These are phyloP conservation scores for Diplogasteroides magnus DNA, from an alignment of 1,140 invertebrate species.

Conservation along the genomic window DNA sequence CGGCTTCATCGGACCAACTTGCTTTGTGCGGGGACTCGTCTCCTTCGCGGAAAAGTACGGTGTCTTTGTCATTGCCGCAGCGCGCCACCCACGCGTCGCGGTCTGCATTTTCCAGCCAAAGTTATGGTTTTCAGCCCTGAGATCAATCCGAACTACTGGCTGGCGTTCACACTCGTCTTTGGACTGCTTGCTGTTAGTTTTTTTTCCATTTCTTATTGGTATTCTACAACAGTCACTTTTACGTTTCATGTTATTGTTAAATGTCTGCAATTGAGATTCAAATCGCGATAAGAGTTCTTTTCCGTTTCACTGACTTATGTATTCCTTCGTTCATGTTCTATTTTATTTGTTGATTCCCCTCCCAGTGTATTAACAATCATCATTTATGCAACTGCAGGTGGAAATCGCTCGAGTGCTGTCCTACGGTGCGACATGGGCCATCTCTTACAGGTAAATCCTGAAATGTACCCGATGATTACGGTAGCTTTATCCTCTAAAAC, in stretches of 20 bases:
- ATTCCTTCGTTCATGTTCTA: not conserved
- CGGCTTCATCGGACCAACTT: conserved; percentile 64
- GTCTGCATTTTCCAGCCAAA: too few relatives aligned
- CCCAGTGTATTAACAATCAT: not conserved
- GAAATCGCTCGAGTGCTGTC: conserved; percentile 63
- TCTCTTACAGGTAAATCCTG: conserved; percentile 56
- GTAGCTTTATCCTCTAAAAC: too few relatives aligned
- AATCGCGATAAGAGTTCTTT: too few relatives aligned
- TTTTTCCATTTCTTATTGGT: not conserved
- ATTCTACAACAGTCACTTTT: too few relatives aligned
- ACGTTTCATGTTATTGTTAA: too few relatives aligned
- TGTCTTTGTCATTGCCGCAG: not conserved
- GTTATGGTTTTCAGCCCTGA: conserved; percentile 23
- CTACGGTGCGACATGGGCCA: conserved; percentile 64
- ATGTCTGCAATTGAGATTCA: too few relatives aligned
- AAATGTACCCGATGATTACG: too few relatives aligned
- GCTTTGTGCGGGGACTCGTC: conserved; percentile 49
- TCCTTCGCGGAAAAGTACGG: conserved; percentile 16
- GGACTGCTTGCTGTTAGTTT: conserved; percentile 39
- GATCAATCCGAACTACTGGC: conserved; percentile 35
- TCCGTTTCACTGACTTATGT: too few relatives aligned
- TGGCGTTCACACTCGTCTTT: conserved; percentile 41
- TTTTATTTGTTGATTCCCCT: not conserved
- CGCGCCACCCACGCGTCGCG: too few relatives aligned
- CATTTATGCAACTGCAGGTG: conserved; percentile 59